Base-by-base conservation (phyloP, 2,113 vertebrate species). In the Lichenostomus cassidix region DNA sequence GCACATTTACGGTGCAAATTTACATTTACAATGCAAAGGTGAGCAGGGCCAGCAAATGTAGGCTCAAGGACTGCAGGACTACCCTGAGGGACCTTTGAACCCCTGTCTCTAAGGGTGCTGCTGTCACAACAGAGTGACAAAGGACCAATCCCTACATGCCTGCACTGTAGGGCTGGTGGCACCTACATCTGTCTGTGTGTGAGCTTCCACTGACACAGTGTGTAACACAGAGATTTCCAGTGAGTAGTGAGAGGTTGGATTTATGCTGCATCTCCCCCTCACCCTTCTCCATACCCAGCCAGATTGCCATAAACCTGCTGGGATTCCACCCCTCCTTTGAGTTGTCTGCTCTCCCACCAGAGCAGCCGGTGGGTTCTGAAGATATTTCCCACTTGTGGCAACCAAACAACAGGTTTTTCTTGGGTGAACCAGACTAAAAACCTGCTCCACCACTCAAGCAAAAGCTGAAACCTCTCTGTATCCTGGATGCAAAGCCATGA, bases 371-470 rank as follows among this genome's bases (percentile, higher is more conserved):
- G 3, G 20, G 15, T 49, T 83, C 83, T 74, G 46, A 46, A 88
- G 68, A 0, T 20, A 70, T 7, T 29, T 67, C 52, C n/a, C 47
- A 59, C 0, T 0, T 3, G 31, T 1, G 1, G 35, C 0, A 0
- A 65, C 25, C 59, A 42, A 10, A 16, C 14, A 67, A 33, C 29
- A 28, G 12, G 4, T 37, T 84, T 60, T 68, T 77, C 53, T 37
- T 23, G 56, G 35, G 17, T 24, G 29, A 88, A 50, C 14, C 70
- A 58, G 58, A 12, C n/a, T 29, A 5, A 83, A 88, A 81, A 31
- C 25, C 63, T 41, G 29, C 58, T 69, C 23, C 16, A 33, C 55
- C 63, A 64, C n/a, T 37, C 7, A 1, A 41, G 63, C 28, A 64
- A 31, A 58, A 42, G 44, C 5, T 25, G 33, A 73, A 79, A 81